Percentiles rank a stretch among this genome's conserved stretches.
phyloP scores from a whole-genome alignment of 35 echinoderm and acorn worm genomes.

The Anneissia japonica region DNA sequence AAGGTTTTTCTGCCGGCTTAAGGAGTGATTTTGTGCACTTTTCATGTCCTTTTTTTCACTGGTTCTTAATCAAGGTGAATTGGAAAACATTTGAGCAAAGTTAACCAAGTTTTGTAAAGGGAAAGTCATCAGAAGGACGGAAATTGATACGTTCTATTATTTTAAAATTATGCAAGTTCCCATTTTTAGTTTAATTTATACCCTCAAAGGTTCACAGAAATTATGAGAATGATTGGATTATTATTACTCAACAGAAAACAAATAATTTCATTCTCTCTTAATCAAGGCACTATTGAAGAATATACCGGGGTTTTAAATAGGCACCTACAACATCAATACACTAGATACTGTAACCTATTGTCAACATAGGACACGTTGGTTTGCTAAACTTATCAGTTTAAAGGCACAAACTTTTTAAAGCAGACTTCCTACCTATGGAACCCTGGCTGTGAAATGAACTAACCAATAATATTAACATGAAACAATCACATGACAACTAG shows the following conservation, averaged over 20 bases:
- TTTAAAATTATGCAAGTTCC: not conserved
- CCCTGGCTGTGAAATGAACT: not conserved
- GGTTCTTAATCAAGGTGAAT: not conserved
- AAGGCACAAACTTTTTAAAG: not conserved
- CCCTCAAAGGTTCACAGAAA: not conserved
- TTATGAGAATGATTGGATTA: not conserved
- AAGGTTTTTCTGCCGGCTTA: not conserved
- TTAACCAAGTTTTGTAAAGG: too few species aligned
- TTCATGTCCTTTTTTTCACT: not conserved
- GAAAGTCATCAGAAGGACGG: not conserved
- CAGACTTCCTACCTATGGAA: too few species aligned
- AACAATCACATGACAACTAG: constrained; percentile 1
- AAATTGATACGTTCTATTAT: not conserved
- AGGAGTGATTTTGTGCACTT: not conserved
- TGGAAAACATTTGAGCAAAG: too few species aligned
- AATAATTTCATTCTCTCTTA: not conserved
- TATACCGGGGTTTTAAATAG: not conserved
- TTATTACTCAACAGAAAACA: not conserved
- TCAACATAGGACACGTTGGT: not conserved
- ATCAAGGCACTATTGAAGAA: not conserved
- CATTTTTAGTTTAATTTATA: too few species aligned
- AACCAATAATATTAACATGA: not conserved
- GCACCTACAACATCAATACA: not conserved
- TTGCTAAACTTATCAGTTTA: not conserved
- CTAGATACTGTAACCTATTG: too few species aligned